Evolutionary conservation across 1,140 invertebrate genomes (phyloP), one percentile per base, ranked within the genome.

Genomic region (Brachionus calyciflorus): DNA sequence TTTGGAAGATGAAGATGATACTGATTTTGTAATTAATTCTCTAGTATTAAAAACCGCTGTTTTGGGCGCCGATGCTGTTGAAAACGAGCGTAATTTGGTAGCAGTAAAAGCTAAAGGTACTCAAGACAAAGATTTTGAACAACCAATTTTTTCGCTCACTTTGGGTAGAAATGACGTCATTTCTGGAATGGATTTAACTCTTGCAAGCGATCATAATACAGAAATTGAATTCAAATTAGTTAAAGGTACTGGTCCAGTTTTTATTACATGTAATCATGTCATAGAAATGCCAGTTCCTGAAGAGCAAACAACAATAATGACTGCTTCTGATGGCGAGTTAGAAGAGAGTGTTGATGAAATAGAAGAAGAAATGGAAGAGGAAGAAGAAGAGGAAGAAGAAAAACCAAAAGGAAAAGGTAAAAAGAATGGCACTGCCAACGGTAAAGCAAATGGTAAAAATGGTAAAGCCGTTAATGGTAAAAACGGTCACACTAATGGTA

Each of bases 41-140:
- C 73, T 82, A 41, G 80, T 81, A 51, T 70, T 82, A 0, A 81
- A 81, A 78, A 78, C 81, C 78, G 81, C 81, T 19, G 80, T 81
- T 4, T 77, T 82, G 9, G 82, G 82, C 28, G 40, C 77, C 2
- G 77, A 79, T 21, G 80, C 81, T 12, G 78, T 80, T 10, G 79
- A 81, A 68, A 78, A 78, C 37, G 82, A 82, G 75, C 75, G 79
- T 69, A 81, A 82, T 76, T 37, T 82, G 28, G 78, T 82, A 10
- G 75, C 81, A 57, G 78, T 82, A 17, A 79, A 82, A 78, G 81
- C 82, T 1, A 79, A 79, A 76, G 80, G 80, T 48, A 81, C 78
- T 75, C 78, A 81, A 53, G 79, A 80, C 26, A 79, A 78, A 57
- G 73, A 79, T 14, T 30, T 81, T 4, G 80, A 80, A 77, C 79